phyloP scores from a whole-genome alignment of 2,888 invertebrate species.

The Phengaris alcon region DNA sequence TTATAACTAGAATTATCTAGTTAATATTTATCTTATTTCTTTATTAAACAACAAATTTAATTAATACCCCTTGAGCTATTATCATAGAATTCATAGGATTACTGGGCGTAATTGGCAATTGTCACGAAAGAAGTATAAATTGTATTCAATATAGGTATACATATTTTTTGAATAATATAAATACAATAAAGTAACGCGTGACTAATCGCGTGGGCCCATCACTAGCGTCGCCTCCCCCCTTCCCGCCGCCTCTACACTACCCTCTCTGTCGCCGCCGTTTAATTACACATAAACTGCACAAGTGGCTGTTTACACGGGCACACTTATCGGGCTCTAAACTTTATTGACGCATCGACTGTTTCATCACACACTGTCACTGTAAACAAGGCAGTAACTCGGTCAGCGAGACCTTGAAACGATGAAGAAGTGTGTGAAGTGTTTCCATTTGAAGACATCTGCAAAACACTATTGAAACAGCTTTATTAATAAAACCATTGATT shows the following conservation, averaged over 20 bases:
- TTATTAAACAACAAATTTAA: no score
- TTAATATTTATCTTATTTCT: no score
- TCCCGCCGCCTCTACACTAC: not conserved
- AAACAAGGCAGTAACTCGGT: no score
- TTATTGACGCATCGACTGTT: constrained; percentile 62
- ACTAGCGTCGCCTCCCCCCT: not conserved
- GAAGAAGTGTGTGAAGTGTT: not conserved
- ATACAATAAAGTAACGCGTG: no score
- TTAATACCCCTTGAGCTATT: no score
- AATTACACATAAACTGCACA: constrained; percentile 69
- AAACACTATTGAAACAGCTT: not conserved
- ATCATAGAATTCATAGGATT: no score
- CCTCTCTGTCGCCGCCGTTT: constrained; percentile 45
- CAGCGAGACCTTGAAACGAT: not conserved
- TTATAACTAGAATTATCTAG: no score
- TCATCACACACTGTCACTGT: constrained; percentile 40
- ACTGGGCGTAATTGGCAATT: no score
- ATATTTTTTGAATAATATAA: not conserved
- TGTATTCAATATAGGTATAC: not conserved
- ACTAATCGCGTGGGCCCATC: not conserved
- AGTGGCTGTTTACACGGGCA: constrained; percentile 60
- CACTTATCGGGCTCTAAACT: constrained; percentile 54
- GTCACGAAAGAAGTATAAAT: no score
- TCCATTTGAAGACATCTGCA: not conserved
- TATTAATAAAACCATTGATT: not conserved